These are phyloP conservation scores for Schizaphis graminum DNA, from an alignment of 2,888 invertebrate genomes.

Conservation along the genomic window DNA sequence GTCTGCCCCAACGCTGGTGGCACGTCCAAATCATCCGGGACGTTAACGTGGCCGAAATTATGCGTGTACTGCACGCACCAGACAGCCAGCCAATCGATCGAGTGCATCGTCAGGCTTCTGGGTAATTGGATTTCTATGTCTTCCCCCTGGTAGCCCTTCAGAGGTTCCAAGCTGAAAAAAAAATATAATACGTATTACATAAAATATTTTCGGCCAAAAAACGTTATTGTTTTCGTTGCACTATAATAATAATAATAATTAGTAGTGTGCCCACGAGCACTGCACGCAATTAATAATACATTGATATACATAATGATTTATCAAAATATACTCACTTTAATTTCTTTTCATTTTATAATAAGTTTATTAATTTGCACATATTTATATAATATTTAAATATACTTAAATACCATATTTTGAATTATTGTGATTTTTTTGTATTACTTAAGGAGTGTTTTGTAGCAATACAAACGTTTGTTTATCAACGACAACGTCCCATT, in stretches of 20 bases:
- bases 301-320: too few relatives aligned
- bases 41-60: slow-evolving; percentile 90
- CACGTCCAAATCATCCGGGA: slow-evolving; percentile 89
- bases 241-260: background rate
- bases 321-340: too few relatives aligned
- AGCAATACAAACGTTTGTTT: too few relatives aligned
- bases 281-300: background rate
- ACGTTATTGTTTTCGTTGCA: background rate
- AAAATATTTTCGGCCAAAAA: background rate
- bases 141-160: slow-evolving; percentile 90
- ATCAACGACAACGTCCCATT: too few relatives aligned
- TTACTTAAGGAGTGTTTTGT: too few relatives aligned
- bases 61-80: slow-evolving; percentile 93
- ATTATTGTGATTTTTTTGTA: too few relatives aligned
- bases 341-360: too few relatives aligned
- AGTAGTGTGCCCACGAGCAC: background rate
- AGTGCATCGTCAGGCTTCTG: slow-evolving; percentile 86
- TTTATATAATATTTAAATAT: too few relatives aligned
- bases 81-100: slow-evolving; percentile 91
- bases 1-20: slow-evolving; percentile 92
- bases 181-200: background rate
- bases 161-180: slow-evolving; percentile 77
- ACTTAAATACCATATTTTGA: too few relatives aligned
- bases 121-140: slow-evolving; percentile 93
- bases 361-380: too few relatives aligned